Base-by-base conservation (phyloP, 1,140 invertebrate species). In the Halictus rubicundus region DNA sequence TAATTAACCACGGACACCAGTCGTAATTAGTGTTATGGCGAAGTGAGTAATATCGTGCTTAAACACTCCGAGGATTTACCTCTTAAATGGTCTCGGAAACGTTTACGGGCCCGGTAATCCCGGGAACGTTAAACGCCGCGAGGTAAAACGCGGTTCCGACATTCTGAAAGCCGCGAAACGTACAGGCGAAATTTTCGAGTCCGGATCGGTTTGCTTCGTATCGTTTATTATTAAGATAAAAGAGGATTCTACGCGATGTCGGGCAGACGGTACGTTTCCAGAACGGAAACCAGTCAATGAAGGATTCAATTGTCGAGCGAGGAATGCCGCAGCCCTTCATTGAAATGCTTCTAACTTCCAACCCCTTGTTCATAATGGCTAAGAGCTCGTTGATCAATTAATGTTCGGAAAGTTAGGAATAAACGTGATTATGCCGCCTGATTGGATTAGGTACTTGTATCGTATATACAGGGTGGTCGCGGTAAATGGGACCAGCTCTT, bases 11-110 rank as follows among this genome's bases (percentile, higher is more conserved):
- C 73, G 78, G 46, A 68, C 79, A 70, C 70, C 25, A 42, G 73
- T 77, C 65, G 82, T 82, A 85, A 86, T 86, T 85, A 85, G 83
- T 59, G 46, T 59, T 69, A 65, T 23, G 76, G 49, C 49, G 57
- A 69, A 73, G 54, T 71, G 77, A 85, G 80, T 78, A 75, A 57
- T 42, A 61, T 74, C 83, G 71, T 60, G 71, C 71, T 79, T 74
- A 74, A 79, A 65, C 46, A 74, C 70, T 32, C 12, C 39, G 21
- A 32, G 71, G 71, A 73, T 74, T 65, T 68, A 42, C 70, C 23
- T 52, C 70, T 49, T 79, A 74, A 79, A 27, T 52, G 37, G 49
- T 46, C 60, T 25, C 49, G 49, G 77, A 52, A 74, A 65, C 69
- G 52, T 74, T 74, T 73, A 79, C 61, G 71, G 42, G 27, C 16